These are phyloP conservation scores for Pandemis cinnamomeana DNA, from an alignment of 2,888 invertebrate genomes.

Conservation along the genomic window DNA sequence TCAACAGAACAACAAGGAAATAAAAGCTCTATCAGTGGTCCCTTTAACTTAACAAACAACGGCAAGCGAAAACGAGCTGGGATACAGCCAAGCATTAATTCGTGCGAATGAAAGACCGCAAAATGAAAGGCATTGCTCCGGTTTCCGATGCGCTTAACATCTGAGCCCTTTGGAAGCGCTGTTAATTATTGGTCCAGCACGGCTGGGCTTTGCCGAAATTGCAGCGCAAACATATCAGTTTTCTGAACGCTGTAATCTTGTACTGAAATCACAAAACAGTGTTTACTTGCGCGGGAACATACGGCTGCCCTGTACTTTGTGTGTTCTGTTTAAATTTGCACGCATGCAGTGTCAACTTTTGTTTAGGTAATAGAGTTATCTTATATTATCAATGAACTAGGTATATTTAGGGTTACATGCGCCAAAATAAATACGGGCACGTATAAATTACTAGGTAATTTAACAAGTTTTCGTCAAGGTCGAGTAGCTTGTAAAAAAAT, in stretches of 20 bases:
- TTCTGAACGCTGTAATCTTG: conserved; percentile 31
- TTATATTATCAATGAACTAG: no score
- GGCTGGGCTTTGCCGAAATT: conserved; percentile 50
- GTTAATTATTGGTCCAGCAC: conserved; percentile 61
- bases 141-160: conserved; percentile 59
- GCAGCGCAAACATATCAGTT: conserved; percentile 52
- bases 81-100: conserved; percentile 23
- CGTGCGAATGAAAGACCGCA: conserved; percentile 56
- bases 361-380: background rate
- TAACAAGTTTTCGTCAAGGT: no score
- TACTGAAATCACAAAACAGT: conserved; percentile 20
- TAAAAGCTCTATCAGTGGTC: no score
- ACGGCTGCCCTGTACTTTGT: conserved; percentile 1
- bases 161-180: conserved; percentile 58
- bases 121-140: conserved; percentile 60
- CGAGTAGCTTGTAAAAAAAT: no score
- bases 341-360: background rate
- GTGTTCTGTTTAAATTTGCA: background rate
- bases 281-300: conserved; percentile 8
- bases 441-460: no score
- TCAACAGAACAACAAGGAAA: no score
- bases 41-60: background rate
- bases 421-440: no score
- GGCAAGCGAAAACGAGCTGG: conserved; percentile 15
- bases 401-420: no score